phyloP scores from a whole-genome alignment of 2,888 invertebrate species.

The Escarpia spicata region DNA sequence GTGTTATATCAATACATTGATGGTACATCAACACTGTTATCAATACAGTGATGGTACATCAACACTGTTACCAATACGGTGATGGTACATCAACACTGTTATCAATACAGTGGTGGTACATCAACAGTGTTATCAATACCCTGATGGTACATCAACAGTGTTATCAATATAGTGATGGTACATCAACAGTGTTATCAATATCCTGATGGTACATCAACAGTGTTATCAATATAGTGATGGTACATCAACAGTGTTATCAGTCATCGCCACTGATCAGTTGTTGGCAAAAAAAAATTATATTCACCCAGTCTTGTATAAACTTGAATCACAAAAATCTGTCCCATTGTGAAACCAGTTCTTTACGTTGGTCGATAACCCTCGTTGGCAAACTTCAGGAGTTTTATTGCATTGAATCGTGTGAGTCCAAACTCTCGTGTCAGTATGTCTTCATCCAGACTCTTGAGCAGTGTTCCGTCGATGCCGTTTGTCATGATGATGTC shows the following conservation, averaged over 20 bases:
- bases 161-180: no score
- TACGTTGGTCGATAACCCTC: background rate
- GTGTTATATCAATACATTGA: no score
- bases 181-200: background rate
- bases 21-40: background rate
- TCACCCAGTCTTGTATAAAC: background rate
- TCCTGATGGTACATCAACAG: background rate
- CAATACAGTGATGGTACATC: background rate
- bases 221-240: background rate
- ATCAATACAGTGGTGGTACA: no score
- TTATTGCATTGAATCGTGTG: background rate
- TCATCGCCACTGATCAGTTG: background rate
- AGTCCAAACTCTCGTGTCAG: background rate
- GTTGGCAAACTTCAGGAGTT: background rate
- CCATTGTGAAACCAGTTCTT: background rate
- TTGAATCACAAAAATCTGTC: background rate
- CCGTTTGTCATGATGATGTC: background rate
- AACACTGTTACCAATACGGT: no score
- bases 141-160: no score
- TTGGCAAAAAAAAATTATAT: conserved; percentile 16
- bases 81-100: no score
- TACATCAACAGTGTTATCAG: background rate
- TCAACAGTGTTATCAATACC: no score
- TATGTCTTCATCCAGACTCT: background rate
- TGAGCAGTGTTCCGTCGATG: background rate